phyloP scores from a whole-genome alignment of 2,888 invertebrate species.

The Spisula subtruncata region DNA sequence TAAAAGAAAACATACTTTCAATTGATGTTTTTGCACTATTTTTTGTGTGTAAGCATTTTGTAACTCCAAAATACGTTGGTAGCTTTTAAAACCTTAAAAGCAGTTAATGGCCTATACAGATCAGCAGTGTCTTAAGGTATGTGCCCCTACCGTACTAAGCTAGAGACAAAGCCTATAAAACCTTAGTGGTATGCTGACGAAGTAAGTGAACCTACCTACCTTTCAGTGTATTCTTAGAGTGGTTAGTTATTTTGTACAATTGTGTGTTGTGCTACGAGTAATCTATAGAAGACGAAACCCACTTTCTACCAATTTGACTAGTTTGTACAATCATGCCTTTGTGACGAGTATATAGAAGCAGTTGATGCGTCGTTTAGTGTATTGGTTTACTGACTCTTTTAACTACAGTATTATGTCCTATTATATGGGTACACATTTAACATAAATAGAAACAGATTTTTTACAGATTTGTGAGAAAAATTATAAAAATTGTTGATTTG shows the following conservation, averaged over 20 bases:
- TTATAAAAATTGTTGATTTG: too few relatives aligned
- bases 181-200: slow-evolving; percentile 61
- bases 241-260: slow-evolving; percentile 29
- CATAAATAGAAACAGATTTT: too few relatives aligned
- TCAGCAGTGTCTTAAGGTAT: slow-evolving; percentile 72
- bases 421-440: too few relatives aligned
- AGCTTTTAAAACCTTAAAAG: neutral
- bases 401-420: neutral
- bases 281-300: slow-evolving; percentile 13
- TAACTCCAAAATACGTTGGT: neutral
- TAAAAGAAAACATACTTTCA: too few relatives aligned
- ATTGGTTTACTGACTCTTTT: neutral
- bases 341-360: neutral
- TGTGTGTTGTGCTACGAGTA: slow-evolving; percentile 49
- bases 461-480: too few relatives aligned
- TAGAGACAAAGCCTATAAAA: slow-evolving; percentile 58
- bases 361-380: neutral
- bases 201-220: slow-evolving; percentile 68
- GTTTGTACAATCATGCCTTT: neutral
- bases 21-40: too few relatives aligned
- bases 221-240: slow-evolving; percentile 48
- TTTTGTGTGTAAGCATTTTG: too few relatives aligned
- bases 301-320: neutral
- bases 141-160: slow-evolving; percentile 81
- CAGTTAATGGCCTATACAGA: neutral